Evolutionary conservation across 2,113 vertebrate genomes (phyloP).

Genomic region (Zapus hudsonius): DNA sequence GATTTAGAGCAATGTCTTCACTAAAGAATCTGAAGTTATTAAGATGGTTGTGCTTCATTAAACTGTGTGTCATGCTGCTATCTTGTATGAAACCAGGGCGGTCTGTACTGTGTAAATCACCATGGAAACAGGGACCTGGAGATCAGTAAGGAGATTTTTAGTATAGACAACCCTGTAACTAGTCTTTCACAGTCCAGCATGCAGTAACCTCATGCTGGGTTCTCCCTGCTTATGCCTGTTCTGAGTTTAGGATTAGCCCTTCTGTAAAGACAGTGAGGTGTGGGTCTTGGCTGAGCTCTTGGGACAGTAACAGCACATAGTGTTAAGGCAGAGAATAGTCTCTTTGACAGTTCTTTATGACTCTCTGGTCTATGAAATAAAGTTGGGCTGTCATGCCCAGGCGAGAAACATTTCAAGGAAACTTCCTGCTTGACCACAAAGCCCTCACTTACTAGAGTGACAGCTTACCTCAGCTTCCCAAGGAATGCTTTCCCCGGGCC

Average conservation of each 20-base stretch:
- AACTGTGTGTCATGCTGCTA: constrained; percentile 1
- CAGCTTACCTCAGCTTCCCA: background rate
- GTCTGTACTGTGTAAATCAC: constrained; percentile 57
- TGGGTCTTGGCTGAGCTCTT: background rate
- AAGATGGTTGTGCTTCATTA: constrained; percentile 20
- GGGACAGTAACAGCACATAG: background rate
- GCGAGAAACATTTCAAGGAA: background rate
- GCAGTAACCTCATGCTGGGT: background rate
- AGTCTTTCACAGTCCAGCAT: background rate
- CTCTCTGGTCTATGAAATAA: background rate
- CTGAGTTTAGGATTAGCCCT: background rate
- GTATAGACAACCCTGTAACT: background rate
- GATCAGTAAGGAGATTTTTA: constrained; percentile 46
- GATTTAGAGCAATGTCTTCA: constrained; percentile 1
- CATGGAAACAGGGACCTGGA: constrained; percentile 66
- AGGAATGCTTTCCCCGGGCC: background rate
- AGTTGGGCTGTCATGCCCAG: background rate
- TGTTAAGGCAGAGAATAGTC: background rate
- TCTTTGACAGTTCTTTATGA: constrained; percentile 1
- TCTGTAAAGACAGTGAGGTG: background rate
- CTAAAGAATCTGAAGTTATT: constrained; percentile 47
- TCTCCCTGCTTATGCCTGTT: background rate
- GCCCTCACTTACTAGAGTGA: background rate
- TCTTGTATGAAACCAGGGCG: background rate
- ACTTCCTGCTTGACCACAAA: background rate